phyloP scores from a whole-genome alignment of 2,888 invertebrate species.

The Biston stratarius region DNA sequence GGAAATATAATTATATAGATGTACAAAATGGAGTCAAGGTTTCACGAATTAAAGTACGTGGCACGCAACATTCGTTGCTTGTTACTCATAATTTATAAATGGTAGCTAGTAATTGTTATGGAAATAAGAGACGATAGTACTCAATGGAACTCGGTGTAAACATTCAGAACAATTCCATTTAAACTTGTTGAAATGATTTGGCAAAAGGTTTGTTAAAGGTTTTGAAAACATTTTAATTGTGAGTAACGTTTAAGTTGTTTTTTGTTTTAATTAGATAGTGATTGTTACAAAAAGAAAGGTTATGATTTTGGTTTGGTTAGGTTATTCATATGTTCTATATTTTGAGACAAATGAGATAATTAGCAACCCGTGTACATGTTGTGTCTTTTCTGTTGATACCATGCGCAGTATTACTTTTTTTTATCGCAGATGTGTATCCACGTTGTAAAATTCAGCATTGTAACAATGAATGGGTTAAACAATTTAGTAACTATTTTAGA shows the following conservation, averaged over 20 bases:
- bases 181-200: slow-evolving; percentile 8
- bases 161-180: slow-evolving; percentile 26
- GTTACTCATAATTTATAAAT: slow-evolving; percentile 23
- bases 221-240: slow-evolving; percentile 19
- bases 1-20: not conserved
- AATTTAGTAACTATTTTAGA: too few species aligned
- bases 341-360: too few species aligned
- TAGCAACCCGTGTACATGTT: too few species aligned
- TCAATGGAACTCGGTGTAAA: slow-evolving; percentile 27
- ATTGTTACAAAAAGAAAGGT: not conserved
- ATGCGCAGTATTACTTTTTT: too few species aligned
- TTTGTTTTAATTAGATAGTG: not conserved
- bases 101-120: slow-evolving; percentile 27
- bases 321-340: too few species aligned
- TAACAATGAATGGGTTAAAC: too few species aligned
- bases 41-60: slow-evolving; percentile 2
- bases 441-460: too few species aligned
- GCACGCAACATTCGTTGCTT: slow-evolving; percentile 4
- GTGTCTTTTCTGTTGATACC: too few species aligned
- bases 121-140: slow-evolving; percentile 24
- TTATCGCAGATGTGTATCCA: too few species aligned
- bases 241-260: not conserved
- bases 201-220: slow-evolving; percentile 9
- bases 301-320: not conserved
- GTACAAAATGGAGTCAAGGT: not conserved